phyloP scores from a whole-genome alignment of 1,140 invertebrate genomes.

The Nautilus pompilius region DNA sequence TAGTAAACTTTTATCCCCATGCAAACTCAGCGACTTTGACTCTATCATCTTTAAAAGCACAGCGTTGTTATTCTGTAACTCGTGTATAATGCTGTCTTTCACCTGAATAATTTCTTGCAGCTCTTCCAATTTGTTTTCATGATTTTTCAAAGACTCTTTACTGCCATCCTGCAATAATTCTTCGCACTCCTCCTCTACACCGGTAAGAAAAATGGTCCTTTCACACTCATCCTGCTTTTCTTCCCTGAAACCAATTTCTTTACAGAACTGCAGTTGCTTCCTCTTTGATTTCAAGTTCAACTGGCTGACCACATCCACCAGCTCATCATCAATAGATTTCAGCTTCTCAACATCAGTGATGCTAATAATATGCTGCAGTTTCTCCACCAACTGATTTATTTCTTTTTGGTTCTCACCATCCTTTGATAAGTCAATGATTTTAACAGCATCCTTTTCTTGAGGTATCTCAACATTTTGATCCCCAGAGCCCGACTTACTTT shows the following conservation, averaged over 20 bases:
- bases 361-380: conserved; percentile 19
- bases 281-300: too few species aligned
- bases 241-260: too few species aligned
- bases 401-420: conserved; percentile 16
- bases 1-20: conserved; percentile 31
- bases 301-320: too few species aligned
- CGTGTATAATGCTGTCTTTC: conserved; percentile 42
- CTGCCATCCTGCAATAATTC: too few species aligned
- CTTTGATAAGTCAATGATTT: too few species aligned
- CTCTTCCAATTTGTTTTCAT: conserved; percentile 25
- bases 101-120: conserved; percentile 27
- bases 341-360: conserved; percentile 24
- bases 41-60: conserved; percentile 47
- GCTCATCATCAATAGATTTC: conserved; percentile 16
- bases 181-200: too few species aligned
- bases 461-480: too few species aligned
- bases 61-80: conserved; percentile 42
- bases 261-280: conserved; percentile 18
- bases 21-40: conserved; percentile 25
- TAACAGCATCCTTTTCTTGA: too few species aligned
- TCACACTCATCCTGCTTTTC: too few species aligned
- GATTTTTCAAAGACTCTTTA: too few species aligned
- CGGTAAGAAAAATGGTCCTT: too few species aligned
- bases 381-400: conserved; percentile 15
- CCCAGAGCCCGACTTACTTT: too few species aligned